Base-by-base conservation (phyloP, 1,140 invertebrate genomes). In the Calycopis cecrops region DNA sequence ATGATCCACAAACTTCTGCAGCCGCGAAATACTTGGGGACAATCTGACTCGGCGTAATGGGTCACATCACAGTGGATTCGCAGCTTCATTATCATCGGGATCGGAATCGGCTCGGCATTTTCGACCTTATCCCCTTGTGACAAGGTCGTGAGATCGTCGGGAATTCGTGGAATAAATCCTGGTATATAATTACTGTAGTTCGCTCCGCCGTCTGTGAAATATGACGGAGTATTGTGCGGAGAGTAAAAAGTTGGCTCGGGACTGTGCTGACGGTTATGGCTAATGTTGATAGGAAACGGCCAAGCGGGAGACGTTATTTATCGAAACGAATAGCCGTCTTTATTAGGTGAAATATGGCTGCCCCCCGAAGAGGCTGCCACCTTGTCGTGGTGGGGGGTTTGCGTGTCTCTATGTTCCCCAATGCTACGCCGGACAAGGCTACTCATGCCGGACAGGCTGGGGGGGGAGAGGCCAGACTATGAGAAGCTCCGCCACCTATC, bases 31-130 rank as follows among this genome's bases (percentile, higher is more conserved):
- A 44, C 12, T 35, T 35, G 14, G 44, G 21, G 53, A 59, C 38
- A 47, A 60, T 52, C 52, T 35, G 14, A 54, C 53, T 63, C 52
- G 55, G 42, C 52, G 55, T 56, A 63, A 63, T 49, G 55, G 73
- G 2, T 71, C 73, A 40, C 48, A 17, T 55, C 58, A 69, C 16
- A 65, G 38, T 74, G 67, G 71, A 42, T 54, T 51, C 50, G 40
- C 35, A 52, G 62, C 59, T 57, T 60, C 62, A 63, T 65, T 67
- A 70, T 67, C 69, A 70, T 67, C 69, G 56, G 56, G 58, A 62
- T 62, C 55, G 52, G 28, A 55, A 49, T 47, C 37, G 34, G n/a
- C 42, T 12, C n/a, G 21, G 48, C 3, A 65, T 65, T 63, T 35
- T 65, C 40, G 47, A 54, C 52, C 51, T 56, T 69, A 63, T 61